Evolutionary conservation across 1,140 invertebrate genomes (phyloP).

Genomic region (Musca vetustissima): DNA sequence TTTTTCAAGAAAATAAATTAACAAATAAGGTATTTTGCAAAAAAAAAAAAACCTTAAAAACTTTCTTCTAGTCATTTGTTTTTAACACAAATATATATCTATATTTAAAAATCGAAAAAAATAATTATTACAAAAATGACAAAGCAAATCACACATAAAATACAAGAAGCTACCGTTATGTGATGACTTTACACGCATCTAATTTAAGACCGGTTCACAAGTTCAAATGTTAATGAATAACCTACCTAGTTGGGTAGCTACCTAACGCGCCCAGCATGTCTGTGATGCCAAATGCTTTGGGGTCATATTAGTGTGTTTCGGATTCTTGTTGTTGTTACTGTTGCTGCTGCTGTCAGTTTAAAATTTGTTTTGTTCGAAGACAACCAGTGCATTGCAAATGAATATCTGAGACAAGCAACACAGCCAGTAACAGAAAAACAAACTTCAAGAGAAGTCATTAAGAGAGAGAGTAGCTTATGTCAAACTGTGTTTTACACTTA

Average conservation of each 20-base stretch:
- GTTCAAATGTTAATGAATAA: not conserved
- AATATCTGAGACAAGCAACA: too few species aligned
- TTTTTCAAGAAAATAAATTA: not conserved
- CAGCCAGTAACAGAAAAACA: too few species aligned
- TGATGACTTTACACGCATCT: not conserved
- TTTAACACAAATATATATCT: not conserved
- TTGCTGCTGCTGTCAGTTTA: too few species aligned
- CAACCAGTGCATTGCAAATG: too few species aligned
- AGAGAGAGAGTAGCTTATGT: not conserved
- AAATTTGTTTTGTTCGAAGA: too few species aligned
- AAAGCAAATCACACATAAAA: not conserved
- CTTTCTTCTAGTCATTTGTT: not conserved
- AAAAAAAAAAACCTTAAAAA: not conserved
- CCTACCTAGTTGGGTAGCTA: too few species aligned
- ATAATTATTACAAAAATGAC: too few species aligned
- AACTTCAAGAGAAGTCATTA: too few species aligned
- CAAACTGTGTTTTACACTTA: slow-evolving; percentile 3
- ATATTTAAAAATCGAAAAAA: too few species aligned
- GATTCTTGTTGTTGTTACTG: not conserved
- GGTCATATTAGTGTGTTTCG: not conserved
- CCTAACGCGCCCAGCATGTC: not conserved
- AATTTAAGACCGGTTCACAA: not conserved
- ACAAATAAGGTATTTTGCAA: not conserved
- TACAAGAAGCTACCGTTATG: not conserved
- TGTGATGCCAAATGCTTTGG: not conserved